These are phyloP conservation scores for Conchocele bisecta DNA, from an alignment of 2,888 invertebrate species.

Conservation along the genomic window DNA sequence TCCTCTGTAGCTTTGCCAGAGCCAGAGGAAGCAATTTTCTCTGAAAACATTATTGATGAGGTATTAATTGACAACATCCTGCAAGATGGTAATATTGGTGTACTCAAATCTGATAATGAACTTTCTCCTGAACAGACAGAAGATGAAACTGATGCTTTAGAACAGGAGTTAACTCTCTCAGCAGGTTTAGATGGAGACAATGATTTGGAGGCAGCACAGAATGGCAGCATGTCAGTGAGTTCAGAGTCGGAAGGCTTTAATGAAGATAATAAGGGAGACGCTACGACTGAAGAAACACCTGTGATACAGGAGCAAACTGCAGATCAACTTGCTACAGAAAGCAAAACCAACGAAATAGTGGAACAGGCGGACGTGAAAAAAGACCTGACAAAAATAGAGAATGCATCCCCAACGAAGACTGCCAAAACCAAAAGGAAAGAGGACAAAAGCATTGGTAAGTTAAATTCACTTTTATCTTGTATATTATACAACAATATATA, in stretches of 20 bases:
- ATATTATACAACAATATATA: too few species aligned
- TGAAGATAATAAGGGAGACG: conserved; percentile 32
- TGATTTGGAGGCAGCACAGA: conserved; percentile 17
- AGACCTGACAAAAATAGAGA: conserved; percentile 44
- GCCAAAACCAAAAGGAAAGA: conserved; percentile 75
- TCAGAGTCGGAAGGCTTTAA: conserved; percentile 61
- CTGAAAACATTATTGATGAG: conserved; percentile 45
- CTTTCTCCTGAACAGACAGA: too few species aligned
- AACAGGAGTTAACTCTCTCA: conserved; percentile 6
- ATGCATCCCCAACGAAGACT: conserved; percentile 38
- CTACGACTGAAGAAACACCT: conserved; percentile 19
- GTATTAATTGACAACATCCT: conserved; percentile 46
- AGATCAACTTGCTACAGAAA: conserved; percentile 10
- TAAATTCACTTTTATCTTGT: too few species aligned
- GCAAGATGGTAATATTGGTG: conserved; percentile 10
- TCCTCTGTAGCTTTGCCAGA: neutral
- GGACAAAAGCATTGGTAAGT: conserved; percentile 77
- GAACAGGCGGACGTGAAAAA: conserved; percentile 15
- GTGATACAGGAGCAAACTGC: conserved; percentile 2
- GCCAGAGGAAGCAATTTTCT: neutral
- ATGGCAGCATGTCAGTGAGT: conserved; percentile 57
- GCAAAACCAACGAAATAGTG: conserved; percentile 6
- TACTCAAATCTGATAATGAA: neutral
- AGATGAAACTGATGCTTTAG: neutral
- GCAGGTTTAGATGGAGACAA: conserved; percentile 3